Evolutionary conservation across 1,140 invertebrate species (phyloP).

Genomic region (Scaptodrosophila lebanonensis): DNA sequence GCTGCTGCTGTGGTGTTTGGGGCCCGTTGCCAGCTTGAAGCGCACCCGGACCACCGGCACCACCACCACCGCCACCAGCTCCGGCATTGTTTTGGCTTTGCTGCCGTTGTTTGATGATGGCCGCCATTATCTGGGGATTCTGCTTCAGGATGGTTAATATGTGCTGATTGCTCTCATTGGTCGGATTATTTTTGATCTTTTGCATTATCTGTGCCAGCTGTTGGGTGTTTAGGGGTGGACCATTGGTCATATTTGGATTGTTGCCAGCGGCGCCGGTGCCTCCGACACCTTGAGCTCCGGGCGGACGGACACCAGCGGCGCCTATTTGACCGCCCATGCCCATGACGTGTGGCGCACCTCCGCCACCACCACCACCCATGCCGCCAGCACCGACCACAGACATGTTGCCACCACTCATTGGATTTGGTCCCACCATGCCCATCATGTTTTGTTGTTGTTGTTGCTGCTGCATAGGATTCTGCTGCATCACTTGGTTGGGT

Average conservation of each 20-base stretch:
- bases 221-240: constrained; percentile 82
- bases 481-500: constrained; percentile 76
- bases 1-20: constrained; percentile 74
- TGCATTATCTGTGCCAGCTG: constrained; percentile 93
- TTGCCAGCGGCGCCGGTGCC: constrained; percentile 77
- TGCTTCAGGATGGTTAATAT: constrained; percentile 94
- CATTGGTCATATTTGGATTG: constrained; percentile 54
- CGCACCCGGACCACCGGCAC: constrained; percentile 67
- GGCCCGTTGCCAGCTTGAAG: constrained; percentile 64
- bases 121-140: constrained; percentile 97
- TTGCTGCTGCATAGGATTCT: constrained; percentile 77
- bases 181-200: constrained; percentile 90
- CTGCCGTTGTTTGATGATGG: constrained; percentile 95
- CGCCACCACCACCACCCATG: constrained; percentile 31
- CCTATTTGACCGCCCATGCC: constrained; percentile 57
- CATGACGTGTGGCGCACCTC: constrained; percentile 42
- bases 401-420: too few species aligned
- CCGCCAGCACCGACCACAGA: too few species aligned
- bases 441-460: constrained; percentile 77
- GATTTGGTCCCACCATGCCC: constrained; percentile 54
- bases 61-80: constrained; percentile 53
- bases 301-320: constrained; percentile 41
- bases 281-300: constrained; percentile 75
- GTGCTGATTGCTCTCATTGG: constrained; percentile 93
- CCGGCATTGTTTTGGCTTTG: constrained; percentile 75